A percentile compares a stretch with the other conserved stretches of the same genome.
These are phyloP conservation scores for Epirrita christyi DNA, from an alignment of 2,888 invertebrate genomes.

Conservation along the genomic window DNA sequence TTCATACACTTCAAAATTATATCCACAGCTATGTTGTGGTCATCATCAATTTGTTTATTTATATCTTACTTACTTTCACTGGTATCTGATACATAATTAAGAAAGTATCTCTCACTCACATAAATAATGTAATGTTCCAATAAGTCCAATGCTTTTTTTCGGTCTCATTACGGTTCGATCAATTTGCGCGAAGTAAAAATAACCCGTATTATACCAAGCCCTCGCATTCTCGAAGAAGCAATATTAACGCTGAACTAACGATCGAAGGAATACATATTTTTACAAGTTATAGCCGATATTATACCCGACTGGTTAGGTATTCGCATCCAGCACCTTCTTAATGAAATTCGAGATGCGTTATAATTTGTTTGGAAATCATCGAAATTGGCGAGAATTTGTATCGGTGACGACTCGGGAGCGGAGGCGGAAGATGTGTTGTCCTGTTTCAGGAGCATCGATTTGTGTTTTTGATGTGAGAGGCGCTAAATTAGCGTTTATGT, in stretches of 20 bases:
- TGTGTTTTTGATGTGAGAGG: conserved; percentile 49
- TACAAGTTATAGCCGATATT: conserved; percentile 54
- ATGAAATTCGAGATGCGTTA: conserved; percentile 65
- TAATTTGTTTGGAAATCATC: conserved; percentile 52
- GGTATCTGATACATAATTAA: conserved; percentile 16
- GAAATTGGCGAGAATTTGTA: conserved; percentile 67
- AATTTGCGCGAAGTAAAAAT: conserved; percentile 30
- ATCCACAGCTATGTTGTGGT: background rate
- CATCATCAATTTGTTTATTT: conserved; percentile 14
- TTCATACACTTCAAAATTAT: too few species aligned
- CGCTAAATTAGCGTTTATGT: conserved; percentile 45
- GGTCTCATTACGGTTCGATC: conserved; percentile 26
- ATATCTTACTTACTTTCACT: background rate
- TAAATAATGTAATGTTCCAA: conserved; percentile 16
- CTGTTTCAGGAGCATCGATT: conserved; percentile 82
- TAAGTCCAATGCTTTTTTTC: conserved; percentile 24
- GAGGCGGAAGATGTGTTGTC: conserved; percentile 79
- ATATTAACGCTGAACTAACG: conserved; percentile 53
- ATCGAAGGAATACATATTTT: conserved; percentile 53
- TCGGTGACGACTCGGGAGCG: conserved; percentile 65
- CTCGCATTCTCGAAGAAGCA: conserved; percentile 37
- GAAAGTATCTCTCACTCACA: conserved; percentile 15
- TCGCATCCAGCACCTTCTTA: conserved; percentile 53
- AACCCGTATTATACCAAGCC: conserved; percentile 36
- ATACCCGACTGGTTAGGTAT: conserved; percentile 47